Percentiles rank a stretch among this genome's conserved stretches.
Evolutionary conservation across 2,888 invertebrate species (phyloP).

Genomic region (Agonopterix alstromeriana): DNA sequence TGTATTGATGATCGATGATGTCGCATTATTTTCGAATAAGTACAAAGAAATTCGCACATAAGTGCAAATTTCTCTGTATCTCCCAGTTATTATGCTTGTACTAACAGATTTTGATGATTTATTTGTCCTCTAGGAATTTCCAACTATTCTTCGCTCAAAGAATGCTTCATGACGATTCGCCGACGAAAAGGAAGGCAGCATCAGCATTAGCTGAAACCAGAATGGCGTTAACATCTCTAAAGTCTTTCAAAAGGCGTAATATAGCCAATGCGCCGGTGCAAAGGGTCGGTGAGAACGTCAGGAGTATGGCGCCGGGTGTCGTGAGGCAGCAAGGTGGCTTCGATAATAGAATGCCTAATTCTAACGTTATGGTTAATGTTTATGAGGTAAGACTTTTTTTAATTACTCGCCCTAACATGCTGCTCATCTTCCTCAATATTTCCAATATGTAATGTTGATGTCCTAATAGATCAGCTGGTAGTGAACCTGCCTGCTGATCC

Average conservation of each 20-base stretch:
- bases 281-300: slow-evolving; percentile 74
- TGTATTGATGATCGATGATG: too few species aligned
- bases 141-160: slow-evolving; percentile 82
- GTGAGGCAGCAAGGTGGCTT: slow-evolving; percentile 64
- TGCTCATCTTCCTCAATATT: too few species aligned
- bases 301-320: slow-evolving; percentile 70
- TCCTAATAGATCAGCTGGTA: too few species aligned
- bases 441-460: too few species aligned
- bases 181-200: slow-evolving; percentile 75
- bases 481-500: too few species aligned
- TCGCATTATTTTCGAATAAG: too few species aligned
- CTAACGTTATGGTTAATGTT: slow-evolving; percentile 73
- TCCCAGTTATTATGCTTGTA: too few species aligned
- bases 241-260: slow-evolving; percentile 79
- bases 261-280: slow-evolving; percentile 65
- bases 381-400: slow-evolving; percentile 62
- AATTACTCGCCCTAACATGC: too few species aligned
- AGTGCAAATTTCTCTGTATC: too few species aligned
- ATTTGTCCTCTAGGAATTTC: slow-evolving; percentile 78
- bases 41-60: too few species aligned
- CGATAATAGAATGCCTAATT: slow-evolving; percentile 52
- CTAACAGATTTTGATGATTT: too few species aligned
- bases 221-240: slow-evolving; percentile 85
- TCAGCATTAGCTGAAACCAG: slow-evolving; percentile 82
- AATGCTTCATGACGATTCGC: slow-evolving; percentile 80